Conservation (phyloP, 2,888 invertebrate species). For the Lacanobia oleracea region DNA sequence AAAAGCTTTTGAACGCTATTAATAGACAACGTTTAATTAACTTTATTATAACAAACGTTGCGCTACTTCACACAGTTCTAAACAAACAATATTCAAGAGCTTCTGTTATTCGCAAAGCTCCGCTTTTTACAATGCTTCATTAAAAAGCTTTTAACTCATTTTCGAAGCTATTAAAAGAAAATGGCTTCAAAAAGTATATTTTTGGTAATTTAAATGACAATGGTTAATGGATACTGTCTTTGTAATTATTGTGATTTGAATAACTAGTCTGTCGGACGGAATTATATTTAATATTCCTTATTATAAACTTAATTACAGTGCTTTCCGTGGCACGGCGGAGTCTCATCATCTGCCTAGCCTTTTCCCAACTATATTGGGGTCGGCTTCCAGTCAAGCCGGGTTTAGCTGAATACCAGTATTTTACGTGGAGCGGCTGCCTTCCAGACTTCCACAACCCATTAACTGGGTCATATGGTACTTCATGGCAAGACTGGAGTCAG, state of each 20-base stretch:
- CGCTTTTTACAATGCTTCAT: conserved; percentile 14
- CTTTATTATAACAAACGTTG: conserved; percentile 7
- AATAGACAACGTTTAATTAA: conserved; percentile 1
- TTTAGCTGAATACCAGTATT: too few species aligned
- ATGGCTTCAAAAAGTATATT: conserved; percentile 29
- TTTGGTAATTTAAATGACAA: conserved; percentile 25
- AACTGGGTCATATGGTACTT: too few species aligned
- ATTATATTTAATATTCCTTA: too few species aligned
- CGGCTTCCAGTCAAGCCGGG: too few species aligned
- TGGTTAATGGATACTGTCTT: conserved; percentile 25
- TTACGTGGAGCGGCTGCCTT: too few species aligned
- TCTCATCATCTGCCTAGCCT: too few species aligned
- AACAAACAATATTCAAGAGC: conserved; percentile 22
- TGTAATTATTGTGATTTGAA: conserved; percentile 10
- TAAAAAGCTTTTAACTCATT: conserved; percentile 17
- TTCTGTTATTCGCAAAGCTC: not conserved
- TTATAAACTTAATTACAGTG: too few species aligned
- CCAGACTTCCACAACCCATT: too few species aligned
- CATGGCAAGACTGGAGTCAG: too few species aligned
- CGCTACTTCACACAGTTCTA: not conserved
- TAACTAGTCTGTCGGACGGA: conserved; percentile 9
- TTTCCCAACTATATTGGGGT: too few species aligned
- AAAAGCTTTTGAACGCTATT: not conserved
- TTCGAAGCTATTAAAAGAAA: conserved; percentile 22
- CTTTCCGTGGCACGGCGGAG: too few species aligned